Evolutionary conservation across 2,888 invertebrate genomes (phyloP), one percentile per base, ranked within the genome.

Genomic region (Lasioglossum villosulum): DNA sequence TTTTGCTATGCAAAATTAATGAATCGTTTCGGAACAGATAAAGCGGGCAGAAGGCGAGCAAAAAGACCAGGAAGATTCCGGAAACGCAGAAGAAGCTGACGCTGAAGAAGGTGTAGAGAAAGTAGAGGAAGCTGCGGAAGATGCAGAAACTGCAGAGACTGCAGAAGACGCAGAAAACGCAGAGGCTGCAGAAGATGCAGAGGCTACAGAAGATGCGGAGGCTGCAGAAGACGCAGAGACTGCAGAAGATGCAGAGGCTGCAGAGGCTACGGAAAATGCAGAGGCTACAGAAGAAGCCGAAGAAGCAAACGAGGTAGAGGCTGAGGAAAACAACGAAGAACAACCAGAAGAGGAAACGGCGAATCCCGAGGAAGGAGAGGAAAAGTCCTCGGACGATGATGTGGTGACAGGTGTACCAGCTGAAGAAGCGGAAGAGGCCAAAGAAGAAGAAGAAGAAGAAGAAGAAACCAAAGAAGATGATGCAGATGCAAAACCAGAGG

Each of bases 11-110:
- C 88, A 78, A 72, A 84, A 91, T 84, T 87, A 88, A 91, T 86
- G 85, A 87, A 86, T 37, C 85, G 86, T 90, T 91, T 92, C 90
- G 87, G 87, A 86, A 90, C 92, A 92, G 93, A 93, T 91, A 76
- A 92, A 89, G 84, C 93, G 89, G 86, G 90, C 89, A 48, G 92
- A 93, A 75, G 93, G 92, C 48, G 82, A 91, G 68, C 86, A 87
- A 39, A 87, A 87, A 71, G 89, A 80, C 42, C 86, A 83, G 70
- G 83, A 70, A 8, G 83, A 86, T 8, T 80, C 85, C 10, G 76
- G 45, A 12, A 68, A 37, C 81, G 85, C 78, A 23, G 83, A 88
- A 27, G 73, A 80, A 48, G 63, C 80, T 4, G 84, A 89, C 37
- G 71, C 74, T 10, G 34, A 56, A 27, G 70, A 80, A 45, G 16